Evolutionary conservation across 2,113 vertebrate species (phyloP).

Genomic region (Odocoileus hemionus): DNA sequence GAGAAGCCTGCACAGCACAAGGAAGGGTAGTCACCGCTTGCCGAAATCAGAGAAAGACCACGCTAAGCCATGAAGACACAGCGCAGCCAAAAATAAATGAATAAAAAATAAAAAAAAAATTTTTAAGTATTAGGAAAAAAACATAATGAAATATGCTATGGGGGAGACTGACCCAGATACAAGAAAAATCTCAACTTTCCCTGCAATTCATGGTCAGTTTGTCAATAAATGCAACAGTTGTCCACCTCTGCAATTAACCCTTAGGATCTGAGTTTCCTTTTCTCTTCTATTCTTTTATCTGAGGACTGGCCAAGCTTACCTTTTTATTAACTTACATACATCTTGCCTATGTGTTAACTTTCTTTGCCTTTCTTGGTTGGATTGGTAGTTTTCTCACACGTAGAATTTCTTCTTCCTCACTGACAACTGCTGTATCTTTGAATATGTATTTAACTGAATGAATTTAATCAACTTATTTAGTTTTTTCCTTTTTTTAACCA

Average conservation of each 20-base stretch:
- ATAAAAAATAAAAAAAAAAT: neutral
- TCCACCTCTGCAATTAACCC: neutral
- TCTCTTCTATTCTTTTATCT: neutral
- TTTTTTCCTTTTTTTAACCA: neutral
- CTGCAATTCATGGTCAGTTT: neutral
- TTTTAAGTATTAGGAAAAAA: neutral
- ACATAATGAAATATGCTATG: neutral
- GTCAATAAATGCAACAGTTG: neutral
- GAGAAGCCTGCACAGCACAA: neutral
- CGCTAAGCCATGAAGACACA: neutral
- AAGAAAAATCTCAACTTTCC: neutral
- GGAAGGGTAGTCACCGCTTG: neutral
- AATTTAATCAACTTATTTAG: neutral
- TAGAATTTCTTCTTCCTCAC: neutral
- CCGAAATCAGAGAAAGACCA: neutral
- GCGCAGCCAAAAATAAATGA: neutral
- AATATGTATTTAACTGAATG: neutral
- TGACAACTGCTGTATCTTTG: neutral
- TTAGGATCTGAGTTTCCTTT: neutral
- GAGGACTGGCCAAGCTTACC: neutral
- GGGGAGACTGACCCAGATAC: neutral
- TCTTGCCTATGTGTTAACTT: neutral
- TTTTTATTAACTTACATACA: neutral
- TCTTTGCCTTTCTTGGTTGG: neutral
- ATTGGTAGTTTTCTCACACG: neutral